Conservation (phyloP, 2,797 vertebrate species). For the Neomorphus geoffroyi region DNA sequence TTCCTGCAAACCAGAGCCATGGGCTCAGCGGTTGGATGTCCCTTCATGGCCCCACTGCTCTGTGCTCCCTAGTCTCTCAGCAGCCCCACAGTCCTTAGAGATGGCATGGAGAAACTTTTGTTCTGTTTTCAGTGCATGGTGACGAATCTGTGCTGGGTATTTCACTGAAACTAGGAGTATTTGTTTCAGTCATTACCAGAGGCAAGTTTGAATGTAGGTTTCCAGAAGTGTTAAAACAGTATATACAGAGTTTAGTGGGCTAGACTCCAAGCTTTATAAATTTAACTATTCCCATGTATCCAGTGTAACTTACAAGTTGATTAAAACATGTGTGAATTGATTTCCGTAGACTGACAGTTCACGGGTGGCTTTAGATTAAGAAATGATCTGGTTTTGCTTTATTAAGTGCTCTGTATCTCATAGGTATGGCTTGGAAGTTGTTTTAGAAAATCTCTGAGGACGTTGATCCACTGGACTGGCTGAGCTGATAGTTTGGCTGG, state of each 20-base stretch:
- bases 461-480: neutral
- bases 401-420: neutral
- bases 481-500: neutral
- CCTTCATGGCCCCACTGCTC: fast-evolving
- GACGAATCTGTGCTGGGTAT: neutral
- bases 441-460: neutral
- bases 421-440: neutral
- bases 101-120: neutral
- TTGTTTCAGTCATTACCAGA: neutral
- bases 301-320: conserved; percentile 55
- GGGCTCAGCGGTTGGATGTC: fast-evolving
- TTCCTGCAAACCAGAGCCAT: neutral
- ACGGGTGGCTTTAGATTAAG: conserved; percentile 40
- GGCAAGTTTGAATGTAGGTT: conserved; percentile 41
- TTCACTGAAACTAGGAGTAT: neutral
- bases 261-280: conserved; percentile 65
- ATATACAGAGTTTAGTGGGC: conserved; percentile 54
- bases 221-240: conserved; percentile 52
- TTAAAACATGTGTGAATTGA: conserved; percentile 61
- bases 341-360: conserved; percentile 50
- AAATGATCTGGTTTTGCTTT: conserved; percentile 16
- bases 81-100: fast-evolving
- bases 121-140: fast-evolving
- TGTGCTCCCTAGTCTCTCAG: fast-evolving
- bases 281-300: conserved; percentile 63